Conservation (phyloP, 2,113 vertebrate genomes). For the Hyaena hyaena region DNA sequence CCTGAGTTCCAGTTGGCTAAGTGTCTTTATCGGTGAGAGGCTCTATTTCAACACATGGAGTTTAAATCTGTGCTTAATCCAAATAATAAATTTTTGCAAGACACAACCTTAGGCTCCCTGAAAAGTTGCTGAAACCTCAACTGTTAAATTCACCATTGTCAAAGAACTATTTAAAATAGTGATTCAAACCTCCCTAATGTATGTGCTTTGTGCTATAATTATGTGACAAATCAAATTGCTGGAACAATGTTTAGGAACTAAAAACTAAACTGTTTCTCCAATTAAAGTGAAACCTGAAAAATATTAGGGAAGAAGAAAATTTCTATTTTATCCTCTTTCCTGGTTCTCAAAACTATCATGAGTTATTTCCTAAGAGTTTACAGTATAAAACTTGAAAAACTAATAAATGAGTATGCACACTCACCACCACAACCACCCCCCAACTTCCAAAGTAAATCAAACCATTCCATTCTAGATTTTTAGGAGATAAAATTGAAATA, state of each 20-base stretch:
- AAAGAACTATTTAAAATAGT: background rate
- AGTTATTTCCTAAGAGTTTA: background rate
- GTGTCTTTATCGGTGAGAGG: background rate
- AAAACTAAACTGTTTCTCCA: background rate
- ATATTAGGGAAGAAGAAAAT: background rate
- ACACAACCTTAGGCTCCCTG: background rate
- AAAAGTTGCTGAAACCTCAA: background rate
- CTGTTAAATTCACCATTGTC: background rate
- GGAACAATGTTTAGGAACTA: background rate
- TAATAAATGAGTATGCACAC: background rate
- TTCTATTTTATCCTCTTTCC: background rate
- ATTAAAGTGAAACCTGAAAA: slow-evolving; percentile 2
- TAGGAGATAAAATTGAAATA: slow-evolving; percentile 34
- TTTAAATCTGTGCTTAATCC: background rate
- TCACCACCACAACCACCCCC: background rate
- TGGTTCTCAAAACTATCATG: background rate
- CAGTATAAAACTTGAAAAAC: background rate
- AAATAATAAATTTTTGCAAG: background rate
- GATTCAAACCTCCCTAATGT: background rate
- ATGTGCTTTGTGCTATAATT: background rate
- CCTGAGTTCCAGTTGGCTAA: background rate
- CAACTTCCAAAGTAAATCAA: background rate
- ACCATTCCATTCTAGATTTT: background rate
- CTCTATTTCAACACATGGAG: background rate
- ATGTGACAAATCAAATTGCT: background rate